Evolutionary conservation across 2,888 invertebrate genomes (phyloP), one percentile per base, ranked within the genome.

Genomic region (Oscheius myriophilus): DNA sequence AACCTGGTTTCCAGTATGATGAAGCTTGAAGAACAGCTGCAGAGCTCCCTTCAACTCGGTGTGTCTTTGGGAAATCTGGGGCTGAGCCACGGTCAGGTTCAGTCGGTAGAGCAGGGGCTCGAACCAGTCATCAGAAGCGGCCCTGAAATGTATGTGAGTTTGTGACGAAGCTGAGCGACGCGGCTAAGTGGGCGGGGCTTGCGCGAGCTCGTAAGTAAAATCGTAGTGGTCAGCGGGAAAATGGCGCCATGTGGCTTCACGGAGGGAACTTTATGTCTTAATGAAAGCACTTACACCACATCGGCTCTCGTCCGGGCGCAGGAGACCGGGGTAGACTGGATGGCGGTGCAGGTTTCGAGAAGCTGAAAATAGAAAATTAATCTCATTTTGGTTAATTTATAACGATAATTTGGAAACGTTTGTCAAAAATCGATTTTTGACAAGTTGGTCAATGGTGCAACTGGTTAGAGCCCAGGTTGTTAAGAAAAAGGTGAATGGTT

Each of bases 101-200:
- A 74, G 53, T 11, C 55, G 64, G 54, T 77, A 77, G 41, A 74
- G 77, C 7, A 77, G 41, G 16, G 75, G 73, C 49, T 57, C 41
- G 67, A 76, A 74, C 18, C 66, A 49, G 42, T 69, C 59, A 26
- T 70, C 70, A 14, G 58, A 55, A 6, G 42, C 42, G 18, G 66
- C 43, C 14, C 67, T 67, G 45, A 67, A 67, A 33, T n/a, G n/a
- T n/a, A n/a, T n/a, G n/a, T n/a, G 14, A 9, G 14, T 9, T 12
- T 43, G 43, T 43, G 43, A 43, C 11, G 43, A 16, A 43, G n/a
- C n/a, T n/a, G n/a, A n/a, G n/a, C n/a, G n/a, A n/a, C n/a, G n/a
- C n/a, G n/a, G 43, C 9, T 9, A 43, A 12, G 14, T 43, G 14
- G 43, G 14, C 11, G 14, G 43, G 14, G 43, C 9, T 9, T 12